Evolutionary conservation across 2,113 vertebrate species (phyloP).

Genomic region (Carollia perspicillata): DNA sequence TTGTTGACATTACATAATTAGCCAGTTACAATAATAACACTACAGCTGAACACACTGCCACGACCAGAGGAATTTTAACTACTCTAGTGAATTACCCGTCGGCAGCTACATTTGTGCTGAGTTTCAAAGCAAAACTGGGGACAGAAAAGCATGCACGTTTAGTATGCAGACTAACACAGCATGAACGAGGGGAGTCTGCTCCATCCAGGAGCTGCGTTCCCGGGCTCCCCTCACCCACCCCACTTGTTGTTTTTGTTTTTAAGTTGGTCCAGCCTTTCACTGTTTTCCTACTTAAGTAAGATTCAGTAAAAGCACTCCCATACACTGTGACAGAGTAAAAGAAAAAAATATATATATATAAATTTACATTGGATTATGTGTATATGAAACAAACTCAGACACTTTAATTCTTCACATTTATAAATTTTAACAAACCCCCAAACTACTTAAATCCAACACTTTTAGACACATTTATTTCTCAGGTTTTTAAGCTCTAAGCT

Average conservation of each 20-base stretch:
- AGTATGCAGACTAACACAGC: constrained; percentile 40
- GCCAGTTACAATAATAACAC: constrained; percentile 47
- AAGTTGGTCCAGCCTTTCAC: background rate
- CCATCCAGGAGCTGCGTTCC: background rate
- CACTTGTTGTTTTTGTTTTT: background rate
- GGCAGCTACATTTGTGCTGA: constrained; percentile 37
- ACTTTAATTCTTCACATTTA: background rate
- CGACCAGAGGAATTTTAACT: constrained; percentile 56
- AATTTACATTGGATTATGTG: background rate
- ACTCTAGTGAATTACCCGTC: constrained; percentile 51
- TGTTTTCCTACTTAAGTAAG: background rate
- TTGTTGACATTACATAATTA: constrained; percentile 45
- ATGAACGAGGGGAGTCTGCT: background rate
- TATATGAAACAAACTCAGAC: background rate
- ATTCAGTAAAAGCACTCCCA: background rate
- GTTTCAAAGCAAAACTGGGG: constrained; percentile 51
- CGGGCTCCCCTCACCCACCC: background rate
- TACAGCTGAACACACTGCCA: background rate
- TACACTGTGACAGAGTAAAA: background rate
- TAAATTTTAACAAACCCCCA: background rate
- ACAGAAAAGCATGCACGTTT: constrained; percentile 41
- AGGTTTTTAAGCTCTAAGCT: background rate
- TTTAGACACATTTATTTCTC: background rate
- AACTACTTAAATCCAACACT: background rate
- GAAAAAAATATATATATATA: background rate